phyloP scores from a whole-genome alignment of 2,888 invertebrate species.

The Anoplius nigerrimus region DNA sequence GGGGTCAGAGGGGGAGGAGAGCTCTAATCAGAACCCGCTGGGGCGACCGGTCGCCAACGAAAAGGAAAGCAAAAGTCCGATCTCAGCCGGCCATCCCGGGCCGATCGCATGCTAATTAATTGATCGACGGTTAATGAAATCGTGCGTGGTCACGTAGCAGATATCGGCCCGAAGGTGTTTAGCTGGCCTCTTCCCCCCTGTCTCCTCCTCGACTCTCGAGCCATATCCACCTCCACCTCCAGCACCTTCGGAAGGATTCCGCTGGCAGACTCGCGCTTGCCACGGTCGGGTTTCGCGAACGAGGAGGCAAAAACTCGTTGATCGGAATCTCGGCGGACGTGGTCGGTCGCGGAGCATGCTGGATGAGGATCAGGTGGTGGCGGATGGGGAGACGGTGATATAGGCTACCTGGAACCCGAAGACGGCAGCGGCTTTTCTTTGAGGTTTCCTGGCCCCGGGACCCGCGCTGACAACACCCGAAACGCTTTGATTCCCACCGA shows the following conservation, averaged over 20 bases:
- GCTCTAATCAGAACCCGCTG: no score
- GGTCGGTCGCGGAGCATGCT: neutral
- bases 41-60: neutral
- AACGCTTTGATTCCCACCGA: constrained; percentile 71
- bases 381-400: neutral
- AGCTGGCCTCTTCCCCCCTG: neutral
- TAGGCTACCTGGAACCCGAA: neutral
- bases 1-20: no score
- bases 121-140: neutral
- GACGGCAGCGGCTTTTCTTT: constrained; percentile 54
- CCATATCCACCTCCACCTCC: neutral
- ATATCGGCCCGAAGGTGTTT: neutral
- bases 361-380: neutral
- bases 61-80: neutral
- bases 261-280: neutral
- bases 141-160: neutral
- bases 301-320: constrained; percentile 7
- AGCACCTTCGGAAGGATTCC: neutral
- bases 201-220: neutral
- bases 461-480: constrained; percentile 65
- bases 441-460: constrained; percentile 57
- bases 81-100: neutral
- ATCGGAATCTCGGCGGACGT: constrained; percentile 6
- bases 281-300: constrained; percentile 13
- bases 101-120: neutral